Evolutionary conservation across 2,888 invertebrate species (phyloP), one percentile per base, ranked within the genome.

Genomic region (Scaeva pyrastri): DNA sequence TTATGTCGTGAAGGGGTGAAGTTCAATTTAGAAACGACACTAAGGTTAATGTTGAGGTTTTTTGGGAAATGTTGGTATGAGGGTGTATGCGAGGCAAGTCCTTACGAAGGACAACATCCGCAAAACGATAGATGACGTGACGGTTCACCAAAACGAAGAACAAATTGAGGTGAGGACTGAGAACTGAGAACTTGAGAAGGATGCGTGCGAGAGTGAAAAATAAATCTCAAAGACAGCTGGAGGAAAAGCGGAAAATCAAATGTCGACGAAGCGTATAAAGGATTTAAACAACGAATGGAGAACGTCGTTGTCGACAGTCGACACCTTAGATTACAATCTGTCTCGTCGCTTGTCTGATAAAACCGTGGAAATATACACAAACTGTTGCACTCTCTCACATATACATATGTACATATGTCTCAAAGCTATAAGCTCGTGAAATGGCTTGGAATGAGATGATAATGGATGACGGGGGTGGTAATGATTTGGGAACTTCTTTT

Each of bases 251-350:
- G 78, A 88, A 88, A 87, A 88, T 85, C 87, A 88, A 88, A 87
- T 71, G 83, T 80, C 87, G 80, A 68, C 88, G 87, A 88, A 88
- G 80, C 85, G 81, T 64, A 60, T 60, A 88, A 88, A 87, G 88
- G 88, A 88, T 88, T 88, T 88, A 78, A 31, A 31, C 58, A 60
- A 52, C 39, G 2, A 10, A n/a, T 11, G 26, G 70, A 68, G 77
- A 76, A 73, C 77, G 88, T 88, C n/a, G n/a, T n/a, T n/a, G n/a
- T n/a, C n/a, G n/a, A n/a, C n/a, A n/a, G n/a, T n/a, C 88, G 82
- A 88, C 88, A 88, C 85, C 88, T 88, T 45, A 88, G 88, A 88
- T 88, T 87, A 85, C 82, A 88, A 88, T 88, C 88, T 88, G 88
- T 88, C 88, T 87, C 79, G 88, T 82, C 85, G 88, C 88, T 87